Evolutionary conservation across 2,888 invertebrate species (phyloP).

Genomic region (Linyphia triangularis): DNA sequence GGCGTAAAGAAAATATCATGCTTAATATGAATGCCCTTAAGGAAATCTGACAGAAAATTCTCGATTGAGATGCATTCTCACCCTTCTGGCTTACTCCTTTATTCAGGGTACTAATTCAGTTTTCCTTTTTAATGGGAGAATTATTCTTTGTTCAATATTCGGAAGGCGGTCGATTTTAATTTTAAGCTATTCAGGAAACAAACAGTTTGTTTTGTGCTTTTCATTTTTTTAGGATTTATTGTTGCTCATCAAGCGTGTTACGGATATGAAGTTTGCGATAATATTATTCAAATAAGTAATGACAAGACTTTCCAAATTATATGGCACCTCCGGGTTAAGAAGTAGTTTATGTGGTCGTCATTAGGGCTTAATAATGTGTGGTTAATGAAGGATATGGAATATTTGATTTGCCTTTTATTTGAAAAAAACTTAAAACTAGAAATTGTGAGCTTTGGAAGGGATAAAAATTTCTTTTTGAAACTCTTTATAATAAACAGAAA

Average conservation of each 20-base stretch:
- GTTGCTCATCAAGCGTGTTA: not conserved
- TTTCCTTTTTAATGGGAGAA: not conserved
- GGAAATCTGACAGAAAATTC: constrained; percentile 10
- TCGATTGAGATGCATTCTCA: not conserved
- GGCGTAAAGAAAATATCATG: constrained; percentile 8
- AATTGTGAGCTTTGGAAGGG: no score
- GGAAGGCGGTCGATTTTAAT: not conserved
- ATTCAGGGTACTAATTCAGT: not conserved
- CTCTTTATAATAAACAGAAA: no score
- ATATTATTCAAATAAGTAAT: not conserved
- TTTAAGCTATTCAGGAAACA: not conserved
- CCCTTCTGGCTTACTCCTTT: not conserved
- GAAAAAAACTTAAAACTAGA: no score
- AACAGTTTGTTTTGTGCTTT: not conserved
- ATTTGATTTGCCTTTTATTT: no score
- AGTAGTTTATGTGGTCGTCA: no score
- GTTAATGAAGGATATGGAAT: no score
- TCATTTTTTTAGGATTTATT: not conserved
- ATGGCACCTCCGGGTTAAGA: not conserved
- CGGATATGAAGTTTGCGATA: not conserved
- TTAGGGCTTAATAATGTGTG: no score
- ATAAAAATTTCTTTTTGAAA: no score
- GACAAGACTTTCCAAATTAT: not conserved
- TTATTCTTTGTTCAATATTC: not conserved
- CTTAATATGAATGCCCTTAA: constrained; percentile 20